Base-by-base conservation (phyloP, 1,140 invertebrate genomes). In the Drosophila grimshawi region DNA sequence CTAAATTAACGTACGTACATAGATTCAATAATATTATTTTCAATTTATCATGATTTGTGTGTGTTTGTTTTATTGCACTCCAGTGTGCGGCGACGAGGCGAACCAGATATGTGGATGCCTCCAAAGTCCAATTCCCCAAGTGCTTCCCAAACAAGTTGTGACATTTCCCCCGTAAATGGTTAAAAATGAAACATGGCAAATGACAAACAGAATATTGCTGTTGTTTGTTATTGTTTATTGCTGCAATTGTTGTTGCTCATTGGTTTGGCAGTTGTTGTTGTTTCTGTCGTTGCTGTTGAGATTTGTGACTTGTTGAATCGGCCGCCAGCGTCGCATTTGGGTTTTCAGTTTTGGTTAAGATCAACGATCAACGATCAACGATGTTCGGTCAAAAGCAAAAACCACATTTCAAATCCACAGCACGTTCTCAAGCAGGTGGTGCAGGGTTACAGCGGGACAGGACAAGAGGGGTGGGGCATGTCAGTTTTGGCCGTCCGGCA, bases 141-240 rank as follows among this genome's bases (percentile, higher is more conserved):
- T 61, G 56, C 62, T 57, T 61, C 64, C 61, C 66, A 78, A 88
- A 82, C 80, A 59, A 73, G 85, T 80, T 83, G 74, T 89, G 85
- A 89, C 85, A 89, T 85, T 85, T 89, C 80, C 80, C 80, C 85
- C 85, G 57, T 89, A 89, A 89, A 89, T 89, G 85, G 85, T 56
- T 59, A 89, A 82, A 19, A 83, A 76, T 67, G 51, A 70, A 83
- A 83, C 81, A 78, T 80, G 63, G 55, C 66, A 68, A 78, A 72
- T 52, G 51, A 64, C 68, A 73, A 43, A 55, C 46, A 56, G 57
- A 61, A 68, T 49, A 48, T 66, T 57, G 45, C 7, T 67, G 55
- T 59, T 67, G 33, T 35, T 69, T 53, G 30, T 65, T 29, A 2
- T 0, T 2, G 49, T n/a, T 67, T 74, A 72, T 48, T 55, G n/a